These are phyloP conservation scores for Augochlorella aurata DNA, from an alignment of 2,888 invertebrate genomes.

Conservation along the genomic window DNA sequence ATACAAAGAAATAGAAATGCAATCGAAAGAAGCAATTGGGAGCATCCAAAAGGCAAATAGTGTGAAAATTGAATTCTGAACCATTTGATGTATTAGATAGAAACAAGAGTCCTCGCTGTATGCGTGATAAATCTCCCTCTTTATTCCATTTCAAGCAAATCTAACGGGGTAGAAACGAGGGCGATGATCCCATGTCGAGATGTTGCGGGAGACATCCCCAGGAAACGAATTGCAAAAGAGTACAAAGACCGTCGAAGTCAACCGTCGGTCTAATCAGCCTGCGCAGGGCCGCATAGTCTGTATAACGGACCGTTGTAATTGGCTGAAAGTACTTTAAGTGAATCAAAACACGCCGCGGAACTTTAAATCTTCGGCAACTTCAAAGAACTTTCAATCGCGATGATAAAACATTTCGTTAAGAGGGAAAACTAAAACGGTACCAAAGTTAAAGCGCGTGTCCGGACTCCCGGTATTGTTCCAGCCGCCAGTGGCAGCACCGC, in stretches of 20 bases:
- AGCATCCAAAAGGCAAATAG: no score
- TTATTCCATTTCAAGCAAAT: neutral
- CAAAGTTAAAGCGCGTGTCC: neutral
- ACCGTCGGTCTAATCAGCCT: slow-evolving; percentile 1
- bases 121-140: no score
- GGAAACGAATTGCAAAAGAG: slow-evolving; percentile 11
- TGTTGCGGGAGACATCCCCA: neutral
- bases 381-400: slow-evolving; percentile 15
- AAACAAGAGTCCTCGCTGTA: no score
- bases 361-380: slow-evolving; percentile 11
- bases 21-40: no score
- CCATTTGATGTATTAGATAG: no score
- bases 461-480: neutral
- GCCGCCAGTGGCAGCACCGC: neutral
- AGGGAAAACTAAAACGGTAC: neutral
- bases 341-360: slow-evolving; percentile 1
- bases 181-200: neutral
- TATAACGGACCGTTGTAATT: slow-evolving; percentile 10
- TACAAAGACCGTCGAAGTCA: neutral
- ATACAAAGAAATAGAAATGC: no score
- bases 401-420: slow-evolving; percentile 23
- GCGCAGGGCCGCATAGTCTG: neutral
- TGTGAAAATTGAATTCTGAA: no score
- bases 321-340: slow-evolving; percentile 12
- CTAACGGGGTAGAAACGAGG: neutral